phyloP scores from a whole-genome alignment of 2,797 vertebrate species.

The Anguilla pacifica region DNA sequence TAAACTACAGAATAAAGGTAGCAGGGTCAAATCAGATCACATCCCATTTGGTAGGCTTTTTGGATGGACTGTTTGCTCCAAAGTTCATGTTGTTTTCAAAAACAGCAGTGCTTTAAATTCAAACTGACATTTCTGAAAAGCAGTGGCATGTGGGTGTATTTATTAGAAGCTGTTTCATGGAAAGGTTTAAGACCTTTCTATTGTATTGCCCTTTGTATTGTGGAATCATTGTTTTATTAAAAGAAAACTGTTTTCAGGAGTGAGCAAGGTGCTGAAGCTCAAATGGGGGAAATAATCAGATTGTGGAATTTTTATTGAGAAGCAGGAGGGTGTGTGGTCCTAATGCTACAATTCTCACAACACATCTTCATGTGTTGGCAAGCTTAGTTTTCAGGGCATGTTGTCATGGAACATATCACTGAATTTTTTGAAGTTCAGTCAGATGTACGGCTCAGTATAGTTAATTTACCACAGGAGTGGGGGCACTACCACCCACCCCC shows the following conservation, averaged over 20 bases:
- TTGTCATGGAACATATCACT: background rate
- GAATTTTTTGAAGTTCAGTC: background rate
- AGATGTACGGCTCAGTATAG: conserved; percentile 2
- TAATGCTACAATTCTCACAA: background rate
- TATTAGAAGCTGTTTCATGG: background rate
- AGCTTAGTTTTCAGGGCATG: background rate
- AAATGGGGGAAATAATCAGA: background rate
- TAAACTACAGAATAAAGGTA: background rate
- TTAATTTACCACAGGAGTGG: background rate
- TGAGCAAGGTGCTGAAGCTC: background rate
- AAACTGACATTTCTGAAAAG: background rate
- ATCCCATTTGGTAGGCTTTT: background rate
- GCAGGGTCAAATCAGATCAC: background rate
- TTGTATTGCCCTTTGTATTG: background rate
- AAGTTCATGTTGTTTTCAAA: background rate
- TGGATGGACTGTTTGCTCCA: background rate
- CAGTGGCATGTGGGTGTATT: background rate
- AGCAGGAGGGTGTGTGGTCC: background rate
- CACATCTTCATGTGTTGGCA: background rate
- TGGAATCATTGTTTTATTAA: background rate
- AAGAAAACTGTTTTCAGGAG: background rate
- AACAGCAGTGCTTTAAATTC: background rate
- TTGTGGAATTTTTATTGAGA: background rate
- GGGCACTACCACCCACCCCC: background rate
- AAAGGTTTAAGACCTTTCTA: background rate